Evolutionary conservation across 2,113 vertebrate species (phyloP).

Genomic region (Psammodynastes pulverulentus): DNA sequence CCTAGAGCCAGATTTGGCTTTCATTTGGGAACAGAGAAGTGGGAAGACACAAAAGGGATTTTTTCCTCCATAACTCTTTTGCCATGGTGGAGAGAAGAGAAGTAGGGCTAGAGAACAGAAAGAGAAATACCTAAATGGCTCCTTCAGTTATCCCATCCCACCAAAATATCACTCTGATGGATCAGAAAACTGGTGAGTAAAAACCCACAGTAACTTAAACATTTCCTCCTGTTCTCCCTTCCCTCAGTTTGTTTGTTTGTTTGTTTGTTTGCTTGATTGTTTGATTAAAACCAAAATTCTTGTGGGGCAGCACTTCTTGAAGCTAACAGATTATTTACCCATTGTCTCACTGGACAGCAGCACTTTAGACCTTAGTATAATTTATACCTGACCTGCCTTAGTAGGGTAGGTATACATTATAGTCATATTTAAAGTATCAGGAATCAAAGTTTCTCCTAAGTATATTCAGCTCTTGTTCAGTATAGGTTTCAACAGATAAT

Average conservation of each 20-base stretch:
- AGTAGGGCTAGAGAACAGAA: neutral
- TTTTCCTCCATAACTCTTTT: neutral
- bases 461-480: neutral
- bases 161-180: neutral
- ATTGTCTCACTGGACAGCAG: neutral
- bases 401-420: neutral
- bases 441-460: neutral
- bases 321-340: neutral
- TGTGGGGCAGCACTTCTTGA: neutral
- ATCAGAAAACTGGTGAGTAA: neutral
- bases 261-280: too few relatives aligned
- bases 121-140: neutral
- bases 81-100: too few relatives aligned
- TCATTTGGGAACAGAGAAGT: neutral
- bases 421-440: neutral
- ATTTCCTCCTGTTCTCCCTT: neutral
- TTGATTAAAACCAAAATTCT: neutral
- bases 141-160: neutral
- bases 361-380: neutral
- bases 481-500: neutral
- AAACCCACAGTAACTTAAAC: neutral
- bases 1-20: too few relatives aligned
- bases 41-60: neutral
- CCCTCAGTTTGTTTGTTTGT: neutral
- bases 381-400: too few relatives aligned